A percentile compares a stretch with the other conserved stretches of the same genome.
These are phyloP conservation scores for Scaeva pyrastri DNA, from an alignment of 2,888 invertebrate genomes.

Conservation along the genomic window DNA sequence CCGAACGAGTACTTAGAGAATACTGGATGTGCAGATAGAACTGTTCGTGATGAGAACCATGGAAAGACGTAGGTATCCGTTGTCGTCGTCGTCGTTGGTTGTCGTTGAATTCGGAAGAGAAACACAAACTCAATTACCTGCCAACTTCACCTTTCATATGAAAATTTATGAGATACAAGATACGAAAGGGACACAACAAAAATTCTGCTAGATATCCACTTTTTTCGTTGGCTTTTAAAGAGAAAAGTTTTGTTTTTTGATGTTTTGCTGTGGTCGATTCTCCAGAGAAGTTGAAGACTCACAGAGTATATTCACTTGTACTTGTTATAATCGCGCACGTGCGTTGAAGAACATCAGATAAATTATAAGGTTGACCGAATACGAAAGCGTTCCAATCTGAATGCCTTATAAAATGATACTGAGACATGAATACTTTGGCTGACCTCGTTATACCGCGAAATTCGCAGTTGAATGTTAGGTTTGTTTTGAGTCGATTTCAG, in stretches of 20 bases:
- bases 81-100: too few species aligned
- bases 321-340: constrained; percentile 67
- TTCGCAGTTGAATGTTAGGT: constrained; percentile 21
- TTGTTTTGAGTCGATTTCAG: constrained; percentile 36
- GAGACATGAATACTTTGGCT: constrained; percentile 35
- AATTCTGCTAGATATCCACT: neutral
- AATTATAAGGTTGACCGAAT: constrained; percentile 20
- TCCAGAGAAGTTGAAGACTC: neutral
- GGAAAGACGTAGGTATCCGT: constrained; percentile 10
- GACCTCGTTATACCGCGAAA: constrained; percentile 44
- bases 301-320: neutral
- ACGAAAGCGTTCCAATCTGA: constrained; percentile 34
- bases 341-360: constrained; percentile 45
- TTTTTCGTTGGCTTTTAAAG: neutral
- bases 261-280: constrained; percentile 7
- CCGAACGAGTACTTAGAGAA: constrained; percentile 53
- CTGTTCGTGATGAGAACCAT: constrained; percentile 17
- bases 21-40: constrained; percentile 66
- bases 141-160: too few species aligned
- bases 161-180: too few species aligned
- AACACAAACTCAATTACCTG: neutral
- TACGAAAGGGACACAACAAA: neutral
- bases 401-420: constrained; percentile 64
- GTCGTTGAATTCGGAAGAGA: constrained; percentile 1
- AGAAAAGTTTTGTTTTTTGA: constrained; percentile 16